phyloP scores from a whole-genome alignment of 2,113 vertebrate genomes.

The Phylloscopus whistleri region DNA sequence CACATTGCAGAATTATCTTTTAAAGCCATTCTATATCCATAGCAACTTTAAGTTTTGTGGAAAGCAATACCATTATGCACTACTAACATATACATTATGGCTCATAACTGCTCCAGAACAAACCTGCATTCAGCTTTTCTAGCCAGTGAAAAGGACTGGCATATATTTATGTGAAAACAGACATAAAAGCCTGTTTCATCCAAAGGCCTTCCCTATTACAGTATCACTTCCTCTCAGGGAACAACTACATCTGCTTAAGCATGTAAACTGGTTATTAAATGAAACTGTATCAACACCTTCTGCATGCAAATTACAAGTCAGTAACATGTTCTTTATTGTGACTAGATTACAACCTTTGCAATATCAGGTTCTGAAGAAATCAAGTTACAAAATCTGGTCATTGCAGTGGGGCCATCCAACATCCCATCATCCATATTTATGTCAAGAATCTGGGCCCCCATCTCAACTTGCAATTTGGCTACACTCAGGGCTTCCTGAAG shows the following conservation, averaged over 20 bases:
- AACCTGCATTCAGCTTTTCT: background rate
- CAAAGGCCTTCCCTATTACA: background rate
- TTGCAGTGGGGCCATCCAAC: conserved; percentile 88
- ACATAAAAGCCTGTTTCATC: background rate
- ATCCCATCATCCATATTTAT: conserved; percentile 99
- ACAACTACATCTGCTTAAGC: background rate
- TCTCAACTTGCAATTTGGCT: conserved; percentile 93
- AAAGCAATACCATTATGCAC: background rate
- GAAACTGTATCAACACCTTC: background rate
- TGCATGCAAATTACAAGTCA: background rate
- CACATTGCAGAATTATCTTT: background rate
- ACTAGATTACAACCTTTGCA: conserved; percentile 78
- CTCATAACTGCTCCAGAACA: background rate
- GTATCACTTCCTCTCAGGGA: background rate
- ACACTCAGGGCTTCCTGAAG: conserved; percentile 87
- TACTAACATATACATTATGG: background rate
- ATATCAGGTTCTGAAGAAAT: conserved; percentile 93
- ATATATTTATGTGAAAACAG: background rate
- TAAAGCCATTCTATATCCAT: background rate
- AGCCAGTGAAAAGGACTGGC: background rate
- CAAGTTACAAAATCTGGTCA: conserved; percentile 91
- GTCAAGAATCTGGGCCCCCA: conserved; percentile 95
- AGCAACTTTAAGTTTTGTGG: background rate
- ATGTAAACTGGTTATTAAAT: background rate
- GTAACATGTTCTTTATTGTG: background rate